phyloP scores from a whole-genome alignment of 2,797 vertebrate genomes.

The Muraenolepis orangiensis region DNA sequence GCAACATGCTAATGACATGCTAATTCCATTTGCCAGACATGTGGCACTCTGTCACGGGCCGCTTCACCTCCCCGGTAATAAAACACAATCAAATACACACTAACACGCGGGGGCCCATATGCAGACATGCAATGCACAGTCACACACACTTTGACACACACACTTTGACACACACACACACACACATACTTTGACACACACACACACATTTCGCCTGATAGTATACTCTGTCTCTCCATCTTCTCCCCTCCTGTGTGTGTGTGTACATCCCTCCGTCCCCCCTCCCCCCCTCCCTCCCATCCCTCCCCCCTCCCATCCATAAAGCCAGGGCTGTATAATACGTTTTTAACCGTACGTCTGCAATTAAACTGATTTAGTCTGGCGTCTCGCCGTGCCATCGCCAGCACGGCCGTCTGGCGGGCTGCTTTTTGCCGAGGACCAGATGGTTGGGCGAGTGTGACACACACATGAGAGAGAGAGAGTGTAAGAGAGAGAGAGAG shows the following conservation, averaged over 20 bases:
- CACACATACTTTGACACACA: background rate
- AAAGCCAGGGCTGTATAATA: constrained; percentile 26
- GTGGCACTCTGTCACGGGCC: constrained; percentile 25
- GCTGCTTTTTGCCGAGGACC: constrained; percentile 36
- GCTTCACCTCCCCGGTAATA: constrained; percentile 14
- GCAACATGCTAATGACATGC: constrained; percentile 24
- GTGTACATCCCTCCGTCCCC: background rate
- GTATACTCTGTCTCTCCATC: background rate
- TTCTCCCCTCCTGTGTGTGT: background rate
- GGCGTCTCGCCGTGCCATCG: constrained; percentile 43
- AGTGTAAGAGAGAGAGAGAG: background rate
- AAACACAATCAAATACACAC: no score
- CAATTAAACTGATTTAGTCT: constrained; percentile 54
- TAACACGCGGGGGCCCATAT: background rate
- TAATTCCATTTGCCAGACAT: constrained; percentile 31
- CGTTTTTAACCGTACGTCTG: constrained; percentile 42
- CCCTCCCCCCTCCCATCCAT: background rate
- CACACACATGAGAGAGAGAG: background rate
- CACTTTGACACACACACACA: background rate
- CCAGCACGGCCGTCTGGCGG: constrained; percentile 44
- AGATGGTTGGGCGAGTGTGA: constrained; percentile 53
- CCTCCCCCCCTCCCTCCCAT: background rate
- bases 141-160: background rate
- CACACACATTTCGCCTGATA: constrained; percentile 4
- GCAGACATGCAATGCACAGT: background rate